A percentile compares a stretch with the other conserved stretches of the same genome.
phyloP scores from a whole-genome alignment of 2,888 invertebrate genomes.

The Hyppa rectilinea region DNA sequence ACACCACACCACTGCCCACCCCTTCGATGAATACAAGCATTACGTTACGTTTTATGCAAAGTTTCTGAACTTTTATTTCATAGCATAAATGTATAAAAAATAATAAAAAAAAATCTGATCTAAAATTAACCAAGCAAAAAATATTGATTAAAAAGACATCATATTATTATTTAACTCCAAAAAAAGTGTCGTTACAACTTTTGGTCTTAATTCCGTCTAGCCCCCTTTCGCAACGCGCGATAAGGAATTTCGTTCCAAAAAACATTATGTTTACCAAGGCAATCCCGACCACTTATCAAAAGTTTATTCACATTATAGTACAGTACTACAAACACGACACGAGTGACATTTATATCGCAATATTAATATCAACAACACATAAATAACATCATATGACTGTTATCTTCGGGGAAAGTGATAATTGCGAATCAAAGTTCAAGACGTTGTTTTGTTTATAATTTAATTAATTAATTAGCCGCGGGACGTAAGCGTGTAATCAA shows the following conservation, averaged over 20 bases:
- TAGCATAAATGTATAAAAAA: neutral
- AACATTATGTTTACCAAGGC: constrained; percentile 14
- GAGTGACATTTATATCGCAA: neutral
- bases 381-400: constrained; percentile 57
- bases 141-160: no score
- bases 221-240: no score
- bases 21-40: neutral
- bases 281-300: constrained; percentile 4
- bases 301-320: constrained; percentile 30
- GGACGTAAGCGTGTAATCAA: neutral
- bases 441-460: constrained; percentile 24
- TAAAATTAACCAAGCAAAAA: no score
- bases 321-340: constrained; percentile 30
- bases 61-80: constrained; percentile 25
- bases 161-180: no score
- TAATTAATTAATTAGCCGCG: constrained; percentile 24
- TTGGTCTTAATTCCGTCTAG: no score
- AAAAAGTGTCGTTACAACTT: no score
- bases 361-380: constrained; percentile 52
- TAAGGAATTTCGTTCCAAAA: no score
- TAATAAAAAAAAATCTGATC: no score
- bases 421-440: constrained; percentile 47
- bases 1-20: neutral
- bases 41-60: neutral
- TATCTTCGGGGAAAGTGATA: constrained; percentile 61